These are phyloP conservation scores for Psittacula cyanocephala DNA, from an alignment of 2,113 vertebrate genomes.

Conservation along the genomic window DNA sequence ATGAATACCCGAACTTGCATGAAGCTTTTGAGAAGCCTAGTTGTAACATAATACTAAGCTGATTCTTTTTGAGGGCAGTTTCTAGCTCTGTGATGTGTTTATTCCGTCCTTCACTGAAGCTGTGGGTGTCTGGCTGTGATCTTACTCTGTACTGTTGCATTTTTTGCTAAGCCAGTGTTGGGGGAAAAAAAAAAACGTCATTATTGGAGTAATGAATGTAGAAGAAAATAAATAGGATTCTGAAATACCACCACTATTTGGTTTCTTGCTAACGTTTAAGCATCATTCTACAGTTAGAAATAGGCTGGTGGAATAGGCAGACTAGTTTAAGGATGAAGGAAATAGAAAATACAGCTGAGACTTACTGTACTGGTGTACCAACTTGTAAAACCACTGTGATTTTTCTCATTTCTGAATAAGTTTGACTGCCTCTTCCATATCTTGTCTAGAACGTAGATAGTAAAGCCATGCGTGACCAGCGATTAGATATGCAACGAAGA, in stretches of 20 bases:
- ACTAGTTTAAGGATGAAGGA: not conserved
- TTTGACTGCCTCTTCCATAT: not conserved
- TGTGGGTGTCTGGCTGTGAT: not conserved
- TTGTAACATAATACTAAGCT: not conserved
- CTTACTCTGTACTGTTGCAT: not conserved
- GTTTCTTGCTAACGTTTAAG: not conserved
- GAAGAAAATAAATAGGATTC: not conserved
- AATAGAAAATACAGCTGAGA: not conserved
- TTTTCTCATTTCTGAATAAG: not conserved
- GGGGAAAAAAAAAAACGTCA: not conserved
- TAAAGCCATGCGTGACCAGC: constrained; percentile 87
- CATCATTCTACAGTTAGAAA: not conserved
- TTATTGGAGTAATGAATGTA: not conserved
- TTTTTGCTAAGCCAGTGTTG: not conserved
- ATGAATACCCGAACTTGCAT: not conserved
- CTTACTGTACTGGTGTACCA: not conserved
- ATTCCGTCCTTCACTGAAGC: not conserved
- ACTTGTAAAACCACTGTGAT: not conserved
- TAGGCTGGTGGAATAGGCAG: not conserved
- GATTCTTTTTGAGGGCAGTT: not conserved
- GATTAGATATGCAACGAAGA: constrained; percentile 88
- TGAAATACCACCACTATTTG: not conserved
- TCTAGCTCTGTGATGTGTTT: not conserved
- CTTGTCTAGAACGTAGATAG: constrained; percentile 86
- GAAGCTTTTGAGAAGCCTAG: not conserved